Evolutionary conservation across 1,140 invertebrate genomes (phyloP).

Genomic region (Littorina saxatilis): DNA sequence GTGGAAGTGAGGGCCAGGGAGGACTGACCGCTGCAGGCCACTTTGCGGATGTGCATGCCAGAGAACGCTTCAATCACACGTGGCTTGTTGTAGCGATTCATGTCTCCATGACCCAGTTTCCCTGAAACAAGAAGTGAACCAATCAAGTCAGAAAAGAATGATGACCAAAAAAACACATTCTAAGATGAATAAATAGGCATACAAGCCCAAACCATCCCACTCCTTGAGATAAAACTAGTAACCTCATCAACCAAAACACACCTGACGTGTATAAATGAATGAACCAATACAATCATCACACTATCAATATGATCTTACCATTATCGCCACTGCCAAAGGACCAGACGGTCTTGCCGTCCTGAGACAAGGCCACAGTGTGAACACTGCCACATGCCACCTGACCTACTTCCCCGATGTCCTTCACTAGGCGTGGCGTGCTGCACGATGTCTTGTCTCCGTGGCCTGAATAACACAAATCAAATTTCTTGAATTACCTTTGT

Average conservation of each 20-base stretch:
- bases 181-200: too few relatives aligned
- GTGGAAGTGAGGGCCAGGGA: conserved; percentile 93
- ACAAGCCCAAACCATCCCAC: too few relatives aligned
- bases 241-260: too few relatives aligned
- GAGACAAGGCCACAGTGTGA: conserved; percentile 71
- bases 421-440: conserved; percentile 81
- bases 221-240: too few relatives aligned
- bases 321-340: conserved; percentile 79
- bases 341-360: conserved; percentile 82
- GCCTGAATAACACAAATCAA: conserved; percentile 72
- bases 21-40: conserved; percentile 96
- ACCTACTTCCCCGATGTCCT: conserved; percentile 79
- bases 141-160: too few relatives aligned
- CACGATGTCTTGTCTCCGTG: conserved; percentile 83
- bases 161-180: too few relatives aligned
- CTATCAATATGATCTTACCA: too few relatives aligned
- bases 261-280: too few relatives aligned
- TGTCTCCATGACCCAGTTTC: conserved; percentile 74
- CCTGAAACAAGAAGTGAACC: conserved; percentile 61
- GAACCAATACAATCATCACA: too few relatives aligned
- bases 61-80: conserved; percentile 93
- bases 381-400: conserved; percentile 76
- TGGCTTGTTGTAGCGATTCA: conserved; percentile 79
- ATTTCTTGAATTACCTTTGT: too few relatives aligned
- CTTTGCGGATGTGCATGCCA: conserved; percentile 92